phyloP scores from a whole-genome alignment of 2,888 invertebrate genomes.

The Eilema sororculum region DNA sequence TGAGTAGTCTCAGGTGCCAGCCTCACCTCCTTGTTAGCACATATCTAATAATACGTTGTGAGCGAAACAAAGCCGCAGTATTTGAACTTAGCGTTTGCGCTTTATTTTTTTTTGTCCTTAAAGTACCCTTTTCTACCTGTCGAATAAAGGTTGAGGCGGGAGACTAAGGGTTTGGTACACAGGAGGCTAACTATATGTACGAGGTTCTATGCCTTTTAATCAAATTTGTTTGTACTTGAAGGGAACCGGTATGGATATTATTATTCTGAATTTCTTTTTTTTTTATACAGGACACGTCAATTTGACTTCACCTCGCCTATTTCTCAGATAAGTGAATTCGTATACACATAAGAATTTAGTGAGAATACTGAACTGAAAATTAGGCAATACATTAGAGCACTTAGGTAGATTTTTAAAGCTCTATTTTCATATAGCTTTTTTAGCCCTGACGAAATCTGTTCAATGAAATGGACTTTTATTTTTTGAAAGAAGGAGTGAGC shows the following conservation, averaged over 20 bases:
- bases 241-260: not conserved
- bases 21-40: conserved; percentile 54
- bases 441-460: no score
- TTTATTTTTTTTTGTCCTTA: conserved; percentile 36
- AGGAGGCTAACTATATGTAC: not conserved
- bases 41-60: conserved; percentile 58
- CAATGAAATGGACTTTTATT: not conserved
- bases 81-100: conserved; percentile 36
- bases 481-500: not conserved
- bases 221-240: not conserved
- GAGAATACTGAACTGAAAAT: not conserved
- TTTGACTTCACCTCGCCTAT: no score
- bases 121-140: conserved; percentile 31
- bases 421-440: not conserved
- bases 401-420: not conserved
- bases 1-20: conserved; percentile 53
- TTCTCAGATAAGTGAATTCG: not conserved
- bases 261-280: no score
- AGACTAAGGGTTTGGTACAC: conserved; percentile 5
- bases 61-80: conserved; percentile 41
- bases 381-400: not conserved
- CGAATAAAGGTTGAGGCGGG: conserved; percentile 26
- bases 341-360: not conserved
- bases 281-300: no score
- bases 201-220: not conserved